Base-by-base conservation (phyloP, 2,888 invertebrate species). In the Ditylenchus weischeri region DNA sequence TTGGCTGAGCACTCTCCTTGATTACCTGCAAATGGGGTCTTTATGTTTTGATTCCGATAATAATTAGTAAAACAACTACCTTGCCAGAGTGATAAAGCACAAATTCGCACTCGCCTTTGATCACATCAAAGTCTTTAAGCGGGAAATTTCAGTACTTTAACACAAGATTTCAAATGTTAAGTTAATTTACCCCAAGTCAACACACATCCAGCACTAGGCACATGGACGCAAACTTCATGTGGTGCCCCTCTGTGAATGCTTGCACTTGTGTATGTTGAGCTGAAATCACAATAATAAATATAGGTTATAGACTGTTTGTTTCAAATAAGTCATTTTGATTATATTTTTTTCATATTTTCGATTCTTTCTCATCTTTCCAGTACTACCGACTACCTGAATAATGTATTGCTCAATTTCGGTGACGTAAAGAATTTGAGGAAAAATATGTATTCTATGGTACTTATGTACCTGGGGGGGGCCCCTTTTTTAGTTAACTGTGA, bases 91-190 rank as follows among this genome's bases (percentile, higher is more conserved):
- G 77, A 64, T 79, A 81, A 29, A 81, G 72, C 29, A 75, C 89
- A 86, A 93, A 94, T 71, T 89, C 88, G 76, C 93, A 89, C 84
- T 91, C 91, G 82, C 91, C 91, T 35, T 91, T 89, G 84, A 93
- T 87, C 64, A 93, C 91, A 86, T 94, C 93, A 85, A 93, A 94
- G 86, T 94, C 94, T 29, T 3, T 15, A 43, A 13, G 15, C 15
- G 6, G 4, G n/a, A 54, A 54, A 54, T 15, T 2, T 3, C 2
- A 54, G n/a, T n/a, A 7, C 1, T 21, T 54, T 54, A 54, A 7
- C 10, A 54, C 11, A 54, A 43, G 8, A 13, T 43, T 8, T 6
- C 3, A 43, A 54, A 10, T 15, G n/a, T 54, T 15, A 54, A 50
- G 21, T 50, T 54, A 54, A 18, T 15, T 29, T 29, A 54, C 21